Conservation (phyloP, 2,113 vertebrate genomes). For the Gallinago paraguaiae region DNA sequence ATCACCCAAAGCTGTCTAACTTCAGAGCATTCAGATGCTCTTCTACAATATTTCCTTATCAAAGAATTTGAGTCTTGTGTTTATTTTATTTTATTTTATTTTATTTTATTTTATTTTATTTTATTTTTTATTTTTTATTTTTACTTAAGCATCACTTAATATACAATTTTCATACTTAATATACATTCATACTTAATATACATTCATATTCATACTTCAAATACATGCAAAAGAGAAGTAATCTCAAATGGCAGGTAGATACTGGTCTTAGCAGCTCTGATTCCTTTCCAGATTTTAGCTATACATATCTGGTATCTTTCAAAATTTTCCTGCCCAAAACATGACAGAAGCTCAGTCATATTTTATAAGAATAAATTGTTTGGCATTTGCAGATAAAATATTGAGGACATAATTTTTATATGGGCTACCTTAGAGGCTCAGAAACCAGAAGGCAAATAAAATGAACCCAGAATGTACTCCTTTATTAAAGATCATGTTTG, state of each 20-base stretch:
- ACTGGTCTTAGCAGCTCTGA: neutral
- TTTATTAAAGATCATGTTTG: neutral
- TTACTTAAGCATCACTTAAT: neutral
- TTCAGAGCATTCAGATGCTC: neutral
- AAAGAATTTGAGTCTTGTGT: neutral
- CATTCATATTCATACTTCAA: no score
- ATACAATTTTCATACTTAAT: no score
- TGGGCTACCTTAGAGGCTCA: neutral
- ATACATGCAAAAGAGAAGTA: neutral
- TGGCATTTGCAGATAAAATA: neutral
- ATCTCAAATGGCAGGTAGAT: neutral
- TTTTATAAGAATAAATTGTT: neutral
- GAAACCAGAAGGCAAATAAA: neutral
- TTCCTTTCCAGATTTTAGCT: neutral
- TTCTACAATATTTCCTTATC: neutral
- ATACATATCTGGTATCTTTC: neutral
- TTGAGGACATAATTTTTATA: neutral
- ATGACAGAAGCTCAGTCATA: neutral
- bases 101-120: no score
- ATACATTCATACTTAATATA: no score
- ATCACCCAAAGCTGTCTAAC: neutral
- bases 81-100: fast-evolving
- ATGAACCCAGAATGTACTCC: neutral
- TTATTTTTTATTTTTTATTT: neutral
- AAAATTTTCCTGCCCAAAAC: neutral